Evolutionary conservation across 1,140 invertebrate genomes (phyloP).

Genomic region (Magallana gigas): DNA sequence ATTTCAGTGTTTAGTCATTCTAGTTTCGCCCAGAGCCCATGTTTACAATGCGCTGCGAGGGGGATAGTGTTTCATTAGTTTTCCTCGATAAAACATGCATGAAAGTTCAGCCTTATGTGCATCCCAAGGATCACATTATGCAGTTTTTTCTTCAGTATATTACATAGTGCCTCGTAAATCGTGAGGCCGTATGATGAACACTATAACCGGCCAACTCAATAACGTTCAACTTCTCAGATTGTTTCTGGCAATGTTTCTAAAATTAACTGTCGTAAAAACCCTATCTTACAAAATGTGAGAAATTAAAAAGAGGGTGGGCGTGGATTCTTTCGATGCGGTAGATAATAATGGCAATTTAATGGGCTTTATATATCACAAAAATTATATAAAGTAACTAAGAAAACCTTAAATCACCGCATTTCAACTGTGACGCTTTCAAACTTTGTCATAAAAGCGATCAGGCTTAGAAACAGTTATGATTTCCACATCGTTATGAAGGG

Average conservation of each 20-base stretch:
- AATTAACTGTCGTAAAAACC: conserved; percentile 28
- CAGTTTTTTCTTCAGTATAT: conserved; percentile 22
- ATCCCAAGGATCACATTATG: neutral
- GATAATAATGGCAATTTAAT: conserved; percentile 36
- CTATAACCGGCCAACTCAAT: neutral
- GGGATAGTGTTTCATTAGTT: neutral
- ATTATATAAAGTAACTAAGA: conserved; percentile 8
- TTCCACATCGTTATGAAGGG: neutral
- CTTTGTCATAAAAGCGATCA: conserved; percentile 34
- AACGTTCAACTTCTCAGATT: neutral
- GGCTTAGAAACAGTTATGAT: neutral
- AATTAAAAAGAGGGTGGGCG: conserved; percentile 37
- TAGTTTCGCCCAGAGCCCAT: neutral
- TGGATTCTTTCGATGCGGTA: neutral
- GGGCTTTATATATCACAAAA: conserved; percentile 34
- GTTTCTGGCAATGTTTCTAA: conserved; percentile 30
- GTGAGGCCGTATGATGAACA: neutral
- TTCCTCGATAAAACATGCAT: conserved; percentile 1
- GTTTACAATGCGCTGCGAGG: neutral
- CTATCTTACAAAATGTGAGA: conserved; percentile 34
- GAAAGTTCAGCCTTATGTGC: neutral
- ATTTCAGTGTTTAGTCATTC: too few relatives aligned
- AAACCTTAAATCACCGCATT: conserved; percentile 14
- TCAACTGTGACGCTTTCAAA: conserved; percentile 36
- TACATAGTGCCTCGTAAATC: conserved; percentile 8